Conservation (phyloP, 2,797 vertebrate genomes). For the Sebastiscus albofasciatus region DNA sequence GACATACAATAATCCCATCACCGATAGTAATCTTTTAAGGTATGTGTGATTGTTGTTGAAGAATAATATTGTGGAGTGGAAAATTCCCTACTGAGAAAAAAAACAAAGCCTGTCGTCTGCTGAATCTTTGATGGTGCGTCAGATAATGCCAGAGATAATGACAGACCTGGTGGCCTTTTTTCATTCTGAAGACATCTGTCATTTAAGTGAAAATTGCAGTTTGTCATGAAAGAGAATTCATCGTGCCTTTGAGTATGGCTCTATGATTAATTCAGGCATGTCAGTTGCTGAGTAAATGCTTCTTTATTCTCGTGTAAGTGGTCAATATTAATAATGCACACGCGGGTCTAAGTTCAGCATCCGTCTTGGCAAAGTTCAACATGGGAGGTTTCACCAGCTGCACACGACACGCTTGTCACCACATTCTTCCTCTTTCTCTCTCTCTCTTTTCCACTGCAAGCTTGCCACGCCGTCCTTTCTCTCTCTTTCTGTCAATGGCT, state of each 20-base stretch:
- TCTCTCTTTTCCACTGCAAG: constrained; percentile 24
- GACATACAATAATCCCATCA: not conserved
- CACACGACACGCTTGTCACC: constrained; percentile 49
- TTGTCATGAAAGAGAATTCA: constrained; percentile 72
- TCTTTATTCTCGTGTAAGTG: constrained; percentile 81
- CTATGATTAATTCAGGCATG: constrained; percentile 82
- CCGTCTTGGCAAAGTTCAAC: constrained; percentile 77
- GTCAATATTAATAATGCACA: constrained; percentile 83
- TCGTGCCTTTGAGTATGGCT: constrained; percentile 59
- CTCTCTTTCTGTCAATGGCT: constrained; percentile 18
- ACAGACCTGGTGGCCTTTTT: constrained; percentile 44
- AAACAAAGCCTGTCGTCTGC: constrained; percentile 39
- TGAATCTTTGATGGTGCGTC: constrained; percentile 66
- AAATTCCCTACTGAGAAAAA: constrained; percentile 19
- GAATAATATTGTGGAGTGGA: constrained; percentile 36
- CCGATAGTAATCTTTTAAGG: not conserved
- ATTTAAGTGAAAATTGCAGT: constrained; percentile 74
- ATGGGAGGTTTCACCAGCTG: constrained; percentile 44
- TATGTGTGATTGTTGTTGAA: not conserved
- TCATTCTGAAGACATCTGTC: constrained; percentile 71
- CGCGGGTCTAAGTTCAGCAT: constrained; percentile 70
- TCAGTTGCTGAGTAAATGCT: constrained; percentile 78
- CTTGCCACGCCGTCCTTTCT: constrained; percentile 28
- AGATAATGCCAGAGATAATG: constrained; percentile 63
- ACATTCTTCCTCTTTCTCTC: constrained; percentile 46